Evolutionary conservation across 2,888 invertebrate genomes (phyloP), one percentile per base, ranked within the genome.

Genomic region (Rhogogaster chlorosoma): DNA sequence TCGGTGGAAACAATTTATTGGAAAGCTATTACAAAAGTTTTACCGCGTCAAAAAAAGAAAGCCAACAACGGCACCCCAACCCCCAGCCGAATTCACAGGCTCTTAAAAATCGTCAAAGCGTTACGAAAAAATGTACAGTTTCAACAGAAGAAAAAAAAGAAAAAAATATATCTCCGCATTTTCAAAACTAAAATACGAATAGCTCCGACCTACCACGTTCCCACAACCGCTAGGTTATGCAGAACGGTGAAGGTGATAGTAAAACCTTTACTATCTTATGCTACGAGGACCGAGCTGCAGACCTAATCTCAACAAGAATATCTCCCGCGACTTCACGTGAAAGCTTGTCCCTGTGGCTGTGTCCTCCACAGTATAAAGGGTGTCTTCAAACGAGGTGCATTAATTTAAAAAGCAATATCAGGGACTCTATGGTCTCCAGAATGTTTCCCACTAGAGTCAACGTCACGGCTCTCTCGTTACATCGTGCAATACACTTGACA

Each of bases 21-120:
- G 57, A 78, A 78, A 78, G 53, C 78, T 57, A 78, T 78, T 78
- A 78, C 88, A 88, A 89, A 90, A 90, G 89, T 90, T 90, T 89
- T 85, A 78, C 77, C 49, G 77, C 85, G 80, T 73, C 82, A 83
- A 78, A 49, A 67, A 78, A 73, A 86, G 83, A 73, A 64, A 38
- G 85, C 75, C 84, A 71, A 61, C 29, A 77, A 77, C 26, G 29
- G 0, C 18, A 5, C 42, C 42, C n/a, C 3, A 42, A 42, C 22
- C 10, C 32, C 67, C 3, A 5, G 15, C 29, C 32, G 67, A 67
- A 32, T 67, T 32, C 67, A 32, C 67, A 12, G 32, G 67, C 32
- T 67, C 32, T 42, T 42, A 22, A 73, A 73, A 73, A 22, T 42
- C 71, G 42, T 73, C 42, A 73, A 42, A 73, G 71, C 29, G 18